Conservation (phyloP, 1,140 invertebrate species). For the Coptotermes formosanus region DNA sequence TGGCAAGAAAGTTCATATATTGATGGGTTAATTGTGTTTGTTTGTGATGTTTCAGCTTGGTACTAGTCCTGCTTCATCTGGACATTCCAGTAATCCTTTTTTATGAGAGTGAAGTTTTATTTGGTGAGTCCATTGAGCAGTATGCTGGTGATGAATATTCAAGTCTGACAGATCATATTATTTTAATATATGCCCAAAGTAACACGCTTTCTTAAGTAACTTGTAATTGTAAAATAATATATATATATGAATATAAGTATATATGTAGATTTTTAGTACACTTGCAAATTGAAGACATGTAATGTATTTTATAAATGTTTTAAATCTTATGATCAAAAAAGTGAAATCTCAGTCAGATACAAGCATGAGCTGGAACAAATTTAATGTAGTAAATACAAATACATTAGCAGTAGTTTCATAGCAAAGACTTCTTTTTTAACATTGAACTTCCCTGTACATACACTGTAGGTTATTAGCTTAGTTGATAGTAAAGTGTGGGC, state of each 20-base stretch:
- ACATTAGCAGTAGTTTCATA: not conserved
- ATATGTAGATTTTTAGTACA: not conserved
- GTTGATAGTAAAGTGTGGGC: not conserved
- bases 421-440: not conserved
- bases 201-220: constrained; percentile 17
- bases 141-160: constrained; percentile 1
- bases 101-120: constrained; percentile 23
- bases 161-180: constrained; percentile 5
- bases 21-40: not conserved
- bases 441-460: not conserved
- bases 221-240: constrained; percentile 21
- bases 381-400: not conserved
- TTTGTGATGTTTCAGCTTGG: constrained; percentile 13
- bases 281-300: not conserved
- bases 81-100: constrained; percentile 25
- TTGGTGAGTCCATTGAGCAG: not conserved
- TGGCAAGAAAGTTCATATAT: too few relatives aligned
- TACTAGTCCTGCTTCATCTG: constrained; percentile 26
- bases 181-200: constrained; percentile 12
- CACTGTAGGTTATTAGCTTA: not conserved
- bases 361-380: not conserved
- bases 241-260: constrained; percentile 24
- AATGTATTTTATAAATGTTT: not conserved
- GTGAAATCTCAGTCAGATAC: constrained; percentile 1
- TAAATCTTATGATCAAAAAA: not conserved